Percentiles rank a stretch among this genome's conserved stretches.
Evolutionary conservation across 2,888 invertebrate species (phyloP).

Genomic region (Lasioglossum marginatum): DNA sequence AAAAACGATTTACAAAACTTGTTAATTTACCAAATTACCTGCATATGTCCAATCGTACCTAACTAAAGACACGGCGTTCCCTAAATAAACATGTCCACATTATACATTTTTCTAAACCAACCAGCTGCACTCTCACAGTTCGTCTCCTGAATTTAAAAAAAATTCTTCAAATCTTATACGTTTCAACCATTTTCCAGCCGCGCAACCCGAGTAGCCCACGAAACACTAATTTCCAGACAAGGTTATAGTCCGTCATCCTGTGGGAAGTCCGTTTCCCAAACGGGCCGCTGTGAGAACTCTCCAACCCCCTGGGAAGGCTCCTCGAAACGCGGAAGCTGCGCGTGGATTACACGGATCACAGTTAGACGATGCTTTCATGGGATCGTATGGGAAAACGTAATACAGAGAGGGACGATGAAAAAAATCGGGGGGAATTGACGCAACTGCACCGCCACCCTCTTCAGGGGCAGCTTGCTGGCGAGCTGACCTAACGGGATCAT

Average conservation of each 20-base stretch:
- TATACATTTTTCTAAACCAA: neutral
- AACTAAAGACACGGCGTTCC: no score
- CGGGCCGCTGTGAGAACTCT: constrained; percentile 66
- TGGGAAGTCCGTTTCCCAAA: constrained; percentile 30
- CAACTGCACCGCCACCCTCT: constrained; percentile 59
- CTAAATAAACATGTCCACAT: no score
- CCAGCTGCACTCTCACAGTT: neutral
- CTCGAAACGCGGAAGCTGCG: constrained; percentile 75
- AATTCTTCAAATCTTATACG: neutral
- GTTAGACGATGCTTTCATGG: constrained; percentile 72
- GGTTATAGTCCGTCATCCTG: neutral
- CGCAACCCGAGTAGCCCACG: neutral
- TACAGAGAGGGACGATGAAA: constrained; percentile 34
- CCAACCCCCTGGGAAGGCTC: constrained; percentile 47
- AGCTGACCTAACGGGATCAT: constrained; percentile 74
- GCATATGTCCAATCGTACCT: no score
- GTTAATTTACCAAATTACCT: no score
- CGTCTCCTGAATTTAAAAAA: neutral
- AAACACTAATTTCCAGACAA: constrained; percentile 20
- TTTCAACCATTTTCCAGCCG: neutral
- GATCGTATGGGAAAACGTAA: constrained; percentile 47
- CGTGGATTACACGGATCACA: constrained; percentile 71
- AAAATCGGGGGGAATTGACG: constrained; percentile 30
- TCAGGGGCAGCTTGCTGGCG: constrained; percentile 72
- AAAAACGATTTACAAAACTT: no score